Conservation (phyloP, 30 jellyfish, hydroid and myxozoan species). For the Hydra vulgaris region DNA sequence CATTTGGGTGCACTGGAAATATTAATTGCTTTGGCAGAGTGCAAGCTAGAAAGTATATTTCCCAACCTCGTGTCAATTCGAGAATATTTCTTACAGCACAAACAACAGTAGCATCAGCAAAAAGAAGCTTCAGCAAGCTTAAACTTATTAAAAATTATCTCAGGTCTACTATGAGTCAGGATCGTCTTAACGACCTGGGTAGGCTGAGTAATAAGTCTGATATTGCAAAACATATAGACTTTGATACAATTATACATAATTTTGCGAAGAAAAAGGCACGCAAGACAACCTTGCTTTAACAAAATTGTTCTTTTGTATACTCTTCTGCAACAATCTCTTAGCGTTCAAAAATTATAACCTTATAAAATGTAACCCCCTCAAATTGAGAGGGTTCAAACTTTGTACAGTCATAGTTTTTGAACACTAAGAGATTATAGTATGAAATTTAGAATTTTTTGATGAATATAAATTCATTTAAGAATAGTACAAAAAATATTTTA, state of each 20-base stretch:
- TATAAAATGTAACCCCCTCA: no score
- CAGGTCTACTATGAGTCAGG: background rate
- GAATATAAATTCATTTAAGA: no score
- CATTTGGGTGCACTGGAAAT: background rate
- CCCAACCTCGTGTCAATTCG: conserved; percentile 9
- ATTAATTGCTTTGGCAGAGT: background rate
- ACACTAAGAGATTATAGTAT: no score
- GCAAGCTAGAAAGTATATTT: background rate
- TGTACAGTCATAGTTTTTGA: no score
- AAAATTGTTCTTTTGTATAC: background rate
- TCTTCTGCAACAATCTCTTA: background rate
- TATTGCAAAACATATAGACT: background rate
- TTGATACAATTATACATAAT: background rate
- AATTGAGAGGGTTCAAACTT: no score
- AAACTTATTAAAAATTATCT: background rate
- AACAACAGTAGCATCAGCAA: background rate
- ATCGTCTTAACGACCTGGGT: background rate
- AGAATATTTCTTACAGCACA: conserved; percentile 24
- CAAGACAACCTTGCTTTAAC: background rate
- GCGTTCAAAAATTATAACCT: background rate
- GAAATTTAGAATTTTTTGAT: no score
- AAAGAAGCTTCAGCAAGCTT: conserved; percentile 1
- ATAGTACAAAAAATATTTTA: no score
- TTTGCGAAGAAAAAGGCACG: background rate
- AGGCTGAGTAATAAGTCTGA: background rate